Base-by-base conservation (phyloP, 1,140 invertebrate genomes). In the Brachionus sp. region DNA sequence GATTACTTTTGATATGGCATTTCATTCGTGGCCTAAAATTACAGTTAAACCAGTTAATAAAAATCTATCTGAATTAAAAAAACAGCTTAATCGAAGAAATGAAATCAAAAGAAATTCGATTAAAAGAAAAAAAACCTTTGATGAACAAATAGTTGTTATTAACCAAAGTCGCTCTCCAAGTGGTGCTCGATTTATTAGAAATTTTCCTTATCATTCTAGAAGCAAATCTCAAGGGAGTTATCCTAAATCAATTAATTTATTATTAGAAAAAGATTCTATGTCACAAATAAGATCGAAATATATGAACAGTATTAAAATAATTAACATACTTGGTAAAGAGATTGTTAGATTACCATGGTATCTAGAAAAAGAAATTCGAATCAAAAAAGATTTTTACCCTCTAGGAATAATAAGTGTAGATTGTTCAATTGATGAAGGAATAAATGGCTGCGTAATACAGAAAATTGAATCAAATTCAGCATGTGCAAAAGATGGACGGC, bases 361-460 rank as follows among this genome's bases (percentile, higher is more conserved):
- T 29, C 87, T 92, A 3, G 92, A 93, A 87, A 86, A 89, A 82
- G 90, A 89, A 77, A 90, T 92, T 77, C 90, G 90, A 85, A 87
- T 93, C 5, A 90, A 90, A 77, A 92, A 92, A 86, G 90, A 90
- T 66, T 87, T 88, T 66, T 89, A 91, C 70, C 89, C 90, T 77
- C 85, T 93, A 68, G 92, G 92, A 92, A 86, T 87, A n/a, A 62
- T n/a, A 5, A 90, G 87, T 12, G 88, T 92, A 5, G 91, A 92
- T 77, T 86, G 88, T 35, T 88, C 90, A 39, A 89, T 90, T 9
- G 92, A 92, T 77, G 91, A 91, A 84, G 92, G 92, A 13, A 86
- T 91, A 6, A 93, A 93, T 88, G 93, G 93, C 5, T 91, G 92
- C 84, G 85, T 91, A 9, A 90, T 93, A 10, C 91, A 90, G 64